A percentile compares a stretch with the other conserved stretches of the same genome.
These are phyloP conservation scores for Drosophila picticornis DNA, from an alignment of 2,888 invertebrate genomes.

Conservation along the genomic window DNA sequence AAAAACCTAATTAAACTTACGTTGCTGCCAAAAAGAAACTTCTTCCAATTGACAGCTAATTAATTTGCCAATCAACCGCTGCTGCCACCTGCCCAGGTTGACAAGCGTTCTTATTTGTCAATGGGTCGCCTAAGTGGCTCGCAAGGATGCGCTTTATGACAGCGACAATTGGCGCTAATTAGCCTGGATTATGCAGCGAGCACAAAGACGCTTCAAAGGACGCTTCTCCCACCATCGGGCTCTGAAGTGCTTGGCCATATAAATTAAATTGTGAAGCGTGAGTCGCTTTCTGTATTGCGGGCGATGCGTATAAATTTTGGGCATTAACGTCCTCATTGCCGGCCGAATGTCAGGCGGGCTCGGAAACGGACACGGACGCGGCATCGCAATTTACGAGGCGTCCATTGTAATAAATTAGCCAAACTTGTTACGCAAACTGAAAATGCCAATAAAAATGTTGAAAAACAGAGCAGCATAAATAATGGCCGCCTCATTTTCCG, in stretches of 20 bases:
- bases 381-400: conserved; percentile 70
- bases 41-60: conserved; percentile 71
- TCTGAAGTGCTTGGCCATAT: conserved; percentile 30
- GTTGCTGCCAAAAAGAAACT: conserved; percentile 43
- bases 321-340: conserved; percentile 65
- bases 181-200: conserved; percentile 57
- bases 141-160: conserved; percentile 64
- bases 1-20: conserved; percentile 66
- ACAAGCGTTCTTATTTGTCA: conserved; percentile 37
- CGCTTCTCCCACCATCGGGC: background rate
- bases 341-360: conserved; percentile 38
- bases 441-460: conserved; percentile 71
- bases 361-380: conserved; percentile 16
- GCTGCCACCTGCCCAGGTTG: conserved; percentile 34
- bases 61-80: conserved; percentile 63
- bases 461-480: conserved; percentile 64
- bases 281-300: conserved; percentile 47
- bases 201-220: conserved; percentile 16
- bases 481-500: conserved; percentile 19
- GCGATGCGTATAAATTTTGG: conserved; percentile 58
- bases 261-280: conserved; percentile 63
- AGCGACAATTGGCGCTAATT: conserved; percentile 69
- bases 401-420: conserved; percentile 77
- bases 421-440: conserved; percentile 67
- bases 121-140: conserved; percentile 47